Evolutionary conservation across 2,113 vertebrate species (phyloP).

Genomic region (Acrocephalus arundinaceus): DNA sequence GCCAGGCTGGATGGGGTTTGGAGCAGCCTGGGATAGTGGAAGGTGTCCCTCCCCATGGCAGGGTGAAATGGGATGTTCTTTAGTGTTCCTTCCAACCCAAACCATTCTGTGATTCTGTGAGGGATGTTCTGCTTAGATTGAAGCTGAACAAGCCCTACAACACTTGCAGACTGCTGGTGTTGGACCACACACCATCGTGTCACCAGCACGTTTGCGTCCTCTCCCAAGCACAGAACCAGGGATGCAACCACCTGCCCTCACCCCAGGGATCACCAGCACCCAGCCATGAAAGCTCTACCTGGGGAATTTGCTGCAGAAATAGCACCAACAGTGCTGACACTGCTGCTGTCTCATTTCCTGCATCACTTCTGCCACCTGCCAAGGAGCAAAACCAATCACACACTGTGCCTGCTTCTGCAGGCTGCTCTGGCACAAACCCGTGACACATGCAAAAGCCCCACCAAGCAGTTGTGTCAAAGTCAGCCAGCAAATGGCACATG

Average conservation of each 20-base stretch:
- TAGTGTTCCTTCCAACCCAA: background rate
- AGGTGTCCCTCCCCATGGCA: background rate
- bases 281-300: accelerated
- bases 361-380: background rate
- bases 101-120: background rate
- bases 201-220: accelerated
- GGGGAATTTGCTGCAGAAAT: background rate
- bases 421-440: background rate
- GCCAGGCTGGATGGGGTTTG: background rate
- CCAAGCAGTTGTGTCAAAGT: background rate
- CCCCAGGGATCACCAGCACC: background rate
- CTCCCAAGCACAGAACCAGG: background rate
- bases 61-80: background rate
- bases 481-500: accelerated
- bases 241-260: background rate
- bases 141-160: background rate
- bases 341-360: background rate
- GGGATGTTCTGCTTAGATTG: background rate
- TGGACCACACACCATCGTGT: accelerated
- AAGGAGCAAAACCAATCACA: background rate
- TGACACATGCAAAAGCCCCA: background rate
- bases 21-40: background rate
- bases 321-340: accelerated
- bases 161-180: background rate
- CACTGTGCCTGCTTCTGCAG: background rate